Base-by-base conservation (phyloP, 2,888 invertebrate genomes). In the Gerris lacustris region DNA sequence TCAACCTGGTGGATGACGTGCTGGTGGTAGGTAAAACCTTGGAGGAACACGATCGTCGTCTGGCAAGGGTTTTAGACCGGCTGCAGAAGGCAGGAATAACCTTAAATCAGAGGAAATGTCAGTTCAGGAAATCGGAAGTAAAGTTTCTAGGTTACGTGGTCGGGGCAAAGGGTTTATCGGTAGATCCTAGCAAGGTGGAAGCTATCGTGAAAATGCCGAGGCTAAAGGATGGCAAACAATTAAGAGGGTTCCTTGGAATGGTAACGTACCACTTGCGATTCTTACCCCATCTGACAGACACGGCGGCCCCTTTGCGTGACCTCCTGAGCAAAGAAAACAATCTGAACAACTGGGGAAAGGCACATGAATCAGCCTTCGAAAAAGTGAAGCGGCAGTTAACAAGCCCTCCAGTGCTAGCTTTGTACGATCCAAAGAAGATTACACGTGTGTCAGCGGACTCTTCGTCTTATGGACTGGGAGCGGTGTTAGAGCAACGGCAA, bases 391-490 rank as follows among this genome's bases (percentile, higher is more conserved):
- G 15, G 11, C 9, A 55, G 9, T 55, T 55, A 55, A 2, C 55
- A 55, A 55, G 15, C 9, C 55, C 55, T 11, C 55, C 55, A 15
- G 55, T 55, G 55, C 15, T 55, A 55, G 55, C 55, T 11, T 55
- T 55, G 15, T 55, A 55, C 67, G 75, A 77, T 64, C 70, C 74
- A 43, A 70, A 74, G 9, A 45, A 66, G 44, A 45, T 75, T 62
- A 76, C 75, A 15, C 69, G 74, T 71, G 64, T 78, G 6, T 72
- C 76, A 43, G 76, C 77, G 6, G 77, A 78, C 71, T 75, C 77
- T 2, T 77, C 70, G 11, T 69, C 67, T 5, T 72, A 66, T 44
- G 72, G 68, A 4, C 44, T 55, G 15, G 55, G 55, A 55, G 78
- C 76, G 11, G 76, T 77, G 6, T 68, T 78, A 6, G 55, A 78